Evolutionary conservation across 2,797 vertebrate genomes (phyloP).

Genomic region (Holocentrus rufus): DNA sequence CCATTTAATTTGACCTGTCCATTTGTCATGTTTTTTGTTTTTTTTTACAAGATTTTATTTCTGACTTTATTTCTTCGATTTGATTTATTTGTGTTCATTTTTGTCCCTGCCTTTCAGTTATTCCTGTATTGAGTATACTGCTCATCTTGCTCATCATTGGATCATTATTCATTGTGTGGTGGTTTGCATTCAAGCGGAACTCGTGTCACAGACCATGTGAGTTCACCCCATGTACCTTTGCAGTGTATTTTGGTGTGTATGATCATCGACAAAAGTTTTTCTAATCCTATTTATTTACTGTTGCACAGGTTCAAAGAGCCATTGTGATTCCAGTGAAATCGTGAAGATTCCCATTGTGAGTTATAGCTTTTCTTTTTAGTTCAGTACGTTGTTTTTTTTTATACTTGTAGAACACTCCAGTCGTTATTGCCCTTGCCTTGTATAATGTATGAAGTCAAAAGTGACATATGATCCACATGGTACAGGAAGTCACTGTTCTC

Average conservation of each 20-base stretch:
- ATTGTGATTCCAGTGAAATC: slow-evolving; percentile 68
- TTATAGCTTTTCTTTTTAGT: slow-evolving; percentile 8
- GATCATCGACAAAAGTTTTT: neutral
- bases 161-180: slow-evolving; percentile 51
- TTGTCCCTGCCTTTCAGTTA: slow-evolving; percentile 44
- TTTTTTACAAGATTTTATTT: no score
- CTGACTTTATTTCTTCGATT: no score
- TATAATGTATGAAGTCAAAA: neutral
- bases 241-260: neutral
- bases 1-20: neutral
- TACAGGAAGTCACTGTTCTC: neutral
- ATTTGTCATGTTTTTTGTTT: no score
- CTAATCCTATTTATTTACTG: slow-evolving; percentile 28
- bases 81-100: neutral
- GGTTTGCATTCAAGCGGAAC: slow-evolving; percentile 53
- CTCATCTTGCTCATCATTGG: neutral
- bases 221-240: slow-evolving; percentile 19
- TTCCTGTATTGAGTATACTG: slow-evolving; percentile 40
- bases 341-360: slow-evolving; percentile 85
- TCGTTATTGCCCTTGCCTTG: neutral
- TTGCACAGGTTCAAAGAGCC: slow-evolving; percentile 67
- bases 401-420: neutral
- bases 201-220: slow-evolving; percentile 70
- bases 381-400: no score
- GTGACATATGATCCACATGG: neutral